Conservation (phyloP, 2,888 invertebrate species). For the Strigamia crassipes region DNA sequence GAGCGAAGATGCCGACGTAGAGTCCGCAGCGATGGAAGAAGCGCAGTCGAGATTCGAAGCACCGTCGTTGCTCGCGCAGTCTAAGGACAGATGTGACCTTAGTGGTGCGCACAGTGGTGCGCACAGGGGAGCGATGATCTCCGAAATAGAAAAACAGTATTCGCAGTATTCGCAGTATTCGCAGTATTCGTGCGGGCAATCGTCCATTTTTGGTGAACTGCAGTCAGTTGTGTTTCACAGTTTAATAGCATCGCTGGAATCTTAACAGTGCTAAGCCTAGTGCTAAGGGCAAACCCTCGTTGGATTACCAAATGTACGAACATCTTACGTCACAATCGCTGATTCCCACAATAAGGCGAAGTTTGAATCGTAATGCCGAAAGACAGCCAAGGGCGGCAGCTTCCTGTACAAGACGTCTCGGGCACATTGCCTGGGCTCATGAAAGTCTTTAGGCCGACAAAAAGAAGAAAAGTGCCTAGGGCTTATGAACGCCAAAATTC, state of each 20-base stretch:
- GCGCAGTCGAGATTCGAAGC: neutral
- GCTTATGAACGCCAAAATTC: too few relatives aligned
- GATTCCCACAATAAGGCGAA: neutral
- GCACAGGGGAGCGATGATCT: neutral
- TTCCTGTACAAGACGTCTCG: too few relatives aligned
- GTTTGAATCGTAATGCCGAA: too few relatives aligned
- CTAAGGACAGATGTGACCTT: neutral
- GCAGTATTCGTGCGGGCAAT: constrained; percentile 66
- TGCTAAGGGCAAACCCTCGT: neutral
- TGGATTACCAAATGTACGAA: neutral
- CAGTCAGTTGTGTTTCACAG: constrained; percentile 67
- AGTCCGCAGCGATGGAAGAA: neutral
- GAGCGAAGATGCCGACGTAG: neutral
- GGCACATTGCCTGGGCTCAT: too few relatives aligned
- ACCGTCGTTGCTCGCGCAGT: neutral
- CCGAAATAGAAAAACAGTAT: constrained; percentile 52
- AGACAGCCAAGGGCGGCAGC: too few relatives aligned
- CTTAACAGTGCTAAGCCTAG: constrained; percentile 54
- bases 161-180: constrained; percentile 57
- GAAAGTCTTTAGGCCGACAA: too few relatives aligned
- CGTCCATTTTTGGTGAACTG: constrained; percentile 68
- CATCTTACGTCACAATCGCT: neutral
- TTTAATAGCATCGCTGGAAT: constrained; percentile 66
- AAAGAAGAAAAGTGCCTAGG: too few relatives aligned
- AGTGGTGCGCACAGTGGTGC: constrained; percentile 2